Evolutionary conservation across 2,113 vertebrate genomes (phyloP).

Genomic region (Castor canadensis): DNA sequence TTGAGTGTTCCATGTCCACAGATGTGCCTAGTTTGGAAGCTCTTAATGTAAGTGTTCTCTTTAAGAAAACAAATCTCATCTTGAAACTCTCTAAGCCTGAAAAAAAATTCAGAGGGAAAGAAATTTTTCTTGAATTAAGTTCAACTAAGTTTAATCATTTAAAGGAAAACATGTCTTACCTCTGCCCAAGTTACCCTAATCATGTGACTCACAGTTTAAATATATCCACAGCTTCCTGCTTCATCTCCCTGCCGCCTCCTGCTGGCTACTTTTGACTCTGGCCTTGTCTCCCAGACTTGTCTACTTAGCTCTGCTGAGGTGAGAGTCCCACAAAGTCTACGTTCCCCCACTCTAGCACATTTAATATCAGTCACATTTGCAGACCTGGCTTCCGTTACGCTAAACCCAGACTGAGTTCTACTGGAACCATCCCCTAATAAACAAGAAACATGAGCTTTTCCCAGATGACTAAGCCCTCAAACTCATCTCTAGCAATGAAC

Average conservation of each 20-base stretch:
- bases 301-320: background rate
- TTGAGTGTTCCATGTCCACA: background rate
- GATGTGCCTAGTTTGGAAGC: background rate
- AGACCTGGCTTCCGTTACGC: background rate
- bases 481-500: background rate
- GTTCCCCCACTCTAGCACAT: background rate
- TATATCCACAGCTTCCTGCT: background rate
- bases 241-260: background rate
- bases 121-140: conserved; percentile 57
- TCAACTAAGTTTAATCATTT: conserved; percentile 69
- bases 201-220: conserved; percentile 26
- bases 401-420: background rate
- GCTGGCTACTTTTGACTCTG: background rate
- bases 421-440: background rate
- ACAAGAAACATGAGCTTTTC: background rate
- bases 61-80: conserved; percentile 57
- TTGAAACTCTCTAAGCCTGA: conserved; percentile 28
- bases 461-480: background rate
- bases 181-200: background rate
- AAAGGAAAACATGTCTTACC: conserved; percentile 58
- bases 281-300: background rate
- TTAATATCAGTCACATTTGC: background rate
- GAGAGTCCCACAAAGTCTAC: background rate
- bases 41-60: background rate
- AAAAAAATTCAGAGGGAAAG: background rate